These are phyloP conservation scores for Thumatha senex DNA, from an alignment of 2,888 invertebrate genomes.

Conservation along the genomic window DNA sequence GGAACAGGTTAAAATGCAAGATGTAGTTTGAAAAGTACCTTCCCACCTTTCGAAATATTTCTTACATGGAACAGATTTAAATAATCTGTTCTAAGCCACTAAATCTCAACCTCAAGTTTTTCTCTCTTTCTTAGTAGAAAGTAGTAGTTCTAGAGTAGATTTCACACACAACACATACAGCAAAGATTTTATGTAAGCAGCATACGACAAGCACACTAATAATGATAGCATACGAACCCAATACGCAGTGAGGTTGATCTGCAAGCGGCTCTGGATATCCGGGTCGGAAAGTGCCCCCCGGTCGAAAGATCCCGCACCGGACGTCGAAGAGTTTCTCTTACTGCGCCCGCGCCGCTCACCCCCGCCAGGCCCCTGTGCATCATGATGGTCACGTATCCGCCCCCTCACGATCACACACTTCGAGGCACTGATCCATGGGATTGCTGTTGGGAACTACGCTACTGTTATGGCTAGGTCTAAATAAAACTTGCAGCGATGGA, in stretches of 20 bases:
- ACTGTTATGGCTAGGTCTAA: not conserved
- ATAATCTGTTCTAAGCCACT: too few species aligned
- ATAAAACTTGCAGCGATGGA: not conserved
- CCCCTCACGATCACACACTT: constrained; percentile 48
- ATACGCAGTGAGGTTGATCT: constrained; percentile 65
- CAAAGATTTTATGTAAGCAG: constrained; percentile 10
- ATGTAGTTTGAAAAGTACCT: too few species aligned
- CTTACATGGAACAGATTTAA: too few species aligned
- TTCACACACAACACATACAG: too few species aligned
- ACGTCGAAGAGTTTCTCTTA: constrained; percentile 59
- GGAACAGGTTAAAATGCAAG: too few species aligned
- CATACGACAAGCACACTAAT: constrained; percentile 18
- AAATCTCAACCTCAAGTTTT: too few species aligned
- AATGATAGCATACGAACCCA: constrained; percentile 65
- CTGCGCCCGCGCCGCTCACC: constrained; percentile 59
- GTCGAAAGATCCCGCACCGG: constrained; percentile 52
- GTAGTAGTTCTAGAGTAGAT: too few species aligned
- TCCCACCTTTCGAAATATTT: too few species aligned
- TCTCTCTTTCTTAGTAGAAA: too few species aligned
- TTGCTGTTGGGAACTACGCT: constrained; percentile 12
- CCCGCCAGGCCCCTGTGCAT: constrained; percentile 53
- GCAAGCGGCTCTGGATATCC: constrained; percentile 68
- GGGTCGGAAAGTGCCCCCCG: constrained; percentile 75
- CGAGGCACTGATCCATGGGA: constrained; percentile 27
- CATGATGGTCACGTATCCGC: constrained; percentile 40